Evolutionary conservation across 2,797 vertebrate species (phyloP), one percentile per base, ranked within the genome.

Genomic region (Pseudochirops cupreus): DNA sequence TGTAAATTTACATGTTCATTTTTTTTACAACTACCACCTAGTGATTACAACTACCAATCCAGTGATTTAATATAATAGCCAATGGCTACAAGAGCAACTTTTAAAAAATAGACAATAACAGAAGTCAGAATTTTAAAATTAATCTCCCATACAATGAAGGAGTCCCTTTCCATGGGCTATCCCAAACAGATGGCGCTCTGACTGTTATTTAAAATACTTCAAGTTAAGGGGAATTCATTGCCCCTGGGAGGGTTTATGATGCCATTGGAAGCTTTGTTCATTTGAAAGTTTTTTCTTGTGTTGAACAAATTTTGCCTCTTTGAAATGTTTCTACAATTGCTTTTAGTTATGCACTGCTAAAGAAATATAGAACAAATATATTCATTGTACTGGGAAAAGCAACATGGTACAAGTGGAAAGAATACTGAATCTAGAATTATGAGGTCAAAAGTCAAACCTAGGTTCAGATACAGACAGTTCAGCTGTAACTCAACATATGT

Each of bases 1-100:
- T 94, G 18, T 96, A 96, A 94, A 55, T 95, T 67, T 55, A 33
- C 16, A 53, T n/a, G 33, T 31, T 87, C 21, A 55, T 91, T 91
- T 91, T 53, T 54, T 90, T 90, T 52, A 52, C 52, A 2, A 52
- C 52, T 52, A 52, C 52, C 52, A 52, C 4, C 31, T 53, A 46
- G 46, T 46, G 46, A 46, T 46, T 46, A 91, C 90, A 54, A 91
- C 7, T 31, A 91, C 16, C 18, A 21, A 31, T 55, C 29, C 53
- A 18, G 2, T 18, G 90, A 91, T 24, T 91, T 91, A 29, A 31
- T 55, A 33, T 33, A 55, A 33, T 33, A 53, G 90, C 4, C 53
- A 33, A 1, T 54, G 29, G 31, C 29, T 54, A n/a, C 28, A 55
- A 90, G 1, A 3, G 31, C 11, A 91, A n/a, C 31, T 91, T 91